Conservation (phyloP, 2,888 invertebrate genomes). For the Tiliacea aurago region DNA sequence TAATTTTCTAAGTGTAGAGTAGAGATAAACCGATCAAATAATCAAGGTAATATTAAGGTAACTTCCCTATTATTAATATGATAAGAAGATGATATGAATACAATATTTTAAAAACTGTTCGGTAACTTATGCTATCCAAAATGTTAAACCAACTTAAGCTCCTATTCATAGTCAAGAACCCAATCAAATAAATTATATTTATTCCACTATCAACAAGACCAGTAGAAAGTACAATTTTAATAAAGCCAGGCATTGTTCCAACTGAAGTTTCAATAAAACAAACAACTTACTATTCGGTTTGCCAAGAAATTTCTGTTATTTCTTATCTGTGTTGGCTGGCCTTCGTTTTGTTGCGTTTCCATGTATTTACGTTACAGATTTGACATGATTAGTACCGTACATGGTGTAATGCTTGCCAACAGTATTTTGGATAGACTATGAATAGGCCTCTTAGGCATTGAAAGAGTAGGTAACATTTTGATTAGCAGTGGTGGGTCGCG, state of each 20-base stretch:
- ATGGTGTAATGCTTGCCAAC: slow-evolving; percentile 30
- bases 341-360: slow-evolving; percentile 65
- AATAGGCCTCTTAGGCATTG: neutral
- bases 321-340: slow-evolving; percentile 62
- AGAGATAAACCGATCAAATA: too few relatives aligned
- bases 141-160: neutral
- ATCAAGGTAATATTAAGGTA: too few relatives aligned
- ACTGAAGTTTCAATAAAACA: slow-evolving; percentile 67
- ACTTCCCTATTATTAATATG: too few relatives aligned
- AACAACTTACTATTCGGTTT: slow-evolving; percentile 60
- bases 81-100: too few relatives aligned
- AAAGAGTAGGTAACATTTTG: neutral
- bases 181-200: slow-evolving; percentile 11
- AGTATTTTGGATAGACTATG: neutral
- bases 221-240: slow-evolving; percentile 63
- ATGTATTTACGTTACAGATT: slow-evolving; percentile 14
- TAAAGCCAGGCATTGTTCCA: slow-evolving; percentile 74
- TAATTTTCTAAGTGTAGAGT: neutral
- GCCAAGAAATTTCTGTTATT: slow-evolving; percentile 57
- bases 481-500: too few relatives aligned
- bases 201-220: slow-evolving; percentile 44
- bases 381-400: slow-evolving; percentile 34
- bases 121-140: neutral
- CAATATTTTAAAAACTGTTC: too few relatives aligned
- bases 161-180: slow-evolving; percentile 1